Conservation (phyloP, 2,113 vertebrate genomes). For the Uria aalge region DNA sequence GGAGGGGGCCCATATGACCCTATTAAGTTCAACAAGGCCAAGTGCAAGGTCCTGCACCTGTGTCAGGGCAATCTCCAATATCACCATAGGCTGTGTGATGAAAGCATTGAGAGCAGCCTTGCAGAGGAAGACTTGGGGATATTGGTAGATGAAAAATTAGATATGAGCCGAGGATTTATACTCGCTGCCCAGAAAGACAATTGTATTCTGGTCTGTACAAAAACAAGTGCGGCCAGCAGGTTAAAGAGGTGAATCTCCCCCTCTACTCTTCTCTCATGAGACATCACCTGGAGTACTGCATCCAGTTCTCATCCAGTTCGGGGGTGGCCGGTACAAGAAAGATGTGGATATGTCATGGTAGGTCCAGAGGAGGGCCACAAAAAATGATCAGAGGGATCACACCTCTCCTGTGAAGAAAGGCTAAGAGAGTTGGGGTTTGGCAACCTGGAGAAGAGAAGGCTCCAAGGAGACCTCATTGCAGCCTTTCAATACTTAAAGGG, state of each 20-base stretch:
- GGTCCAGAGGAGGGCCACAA: background rate
- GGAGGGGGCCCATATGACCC: accelerated
- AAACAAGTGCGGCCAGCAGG: background rate
- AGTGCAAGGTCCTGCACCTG: background rate
- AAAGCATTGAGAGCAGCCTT: background rate
- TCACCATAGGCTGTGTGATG: background rate
- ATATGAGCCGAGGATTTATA: accelerated
- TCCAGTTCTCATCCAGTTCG: background rate
- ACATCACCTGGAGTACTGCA: background rate
- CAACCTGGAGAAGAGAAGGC: background rate
- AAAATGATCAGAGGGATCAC: background rate
- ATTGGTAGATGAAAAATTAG: background rate
- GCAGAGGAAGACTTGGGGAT: background rate
- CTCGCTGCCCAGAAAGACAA: background rate
- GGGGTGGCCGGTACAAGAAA: background rate
- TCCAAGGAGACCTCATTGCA: background rate
- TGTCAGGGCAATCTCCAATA: accelerated
- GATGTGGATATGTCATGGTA: no score
- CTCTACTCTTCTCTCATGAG: background rate
- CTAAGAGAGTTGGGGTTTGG: background rate
- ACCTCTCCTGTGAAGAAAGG: background rate
- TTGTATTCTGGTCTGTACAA: no score
- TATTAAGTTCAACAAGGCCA: background rate
- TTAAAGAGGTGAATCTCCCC: background rate
- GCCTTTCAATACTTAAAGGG: background rate